Percentiles rank a stretch among this genome's conserved stretches.
Conservation (phyloP, 2,888 invertebrate species). For the Asteroscopus sphinx region DNA sequence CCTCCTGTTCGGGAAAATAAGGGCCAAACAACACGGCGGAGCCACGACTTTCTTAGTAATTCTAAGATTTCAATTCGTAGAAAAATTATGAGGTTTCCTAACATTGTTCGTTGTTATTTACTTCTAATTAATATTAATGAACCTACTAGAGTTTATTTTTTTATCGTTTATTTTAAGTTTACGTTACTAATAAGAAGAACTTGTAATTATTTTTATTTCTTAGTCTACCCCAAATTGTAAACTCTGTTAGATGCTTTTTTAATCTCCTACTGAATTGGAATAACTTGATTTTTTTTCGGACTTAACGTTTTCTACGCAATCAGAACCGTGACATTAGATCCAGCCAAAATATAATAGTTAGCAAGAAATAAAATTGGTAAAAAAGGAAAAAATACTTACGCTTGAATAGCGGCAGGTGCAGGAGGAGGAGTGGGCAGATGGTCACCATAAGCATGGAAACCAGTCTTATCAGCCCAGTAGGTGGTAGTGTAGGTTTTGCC, state of each 20-base stretch:
- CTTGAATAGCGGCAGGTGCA: slow-evolving; percentile 77
- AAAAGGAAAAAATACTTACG: slow-evolving; percentile 79
- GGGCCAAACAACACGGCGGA: slow-evolving; percentile 38
- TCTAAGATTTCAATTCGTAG: slow-evolving; percentile 14
- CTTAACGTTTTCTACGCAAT: no score
- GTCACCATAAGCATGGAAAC: slow-evolving; percentile 84
- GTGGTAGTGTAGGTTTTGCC: slow-evolving; percentile 83
- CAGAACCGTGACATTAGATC: no score
- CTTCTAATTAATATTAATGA: slow-evolving; percentile 3
- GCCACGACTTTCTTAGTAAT: slow-evolving; percentile 11
- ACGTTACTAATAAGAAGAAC: no score
- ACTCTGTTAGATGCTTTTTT: no score
- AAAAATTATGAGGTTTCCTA: slow-evolving; percentile 17
- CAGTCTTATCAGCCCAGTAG: slow-evolving; percentile 85
- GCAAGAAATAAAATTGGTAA: no score
- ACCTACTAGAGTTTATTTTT: not conserved
- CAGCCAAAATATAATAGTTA: no score
- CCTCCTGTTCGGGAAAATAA: slow-evolving; percentile 54
- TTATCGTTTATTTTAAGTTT: no score
- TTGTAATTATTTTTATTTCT: no score
- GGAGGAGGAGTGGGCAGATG: slow-evolving; percentile 84
- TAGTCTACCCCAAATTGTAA: no score
- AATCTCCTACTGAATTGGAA: no score
- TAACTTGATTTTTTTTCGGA: no score
- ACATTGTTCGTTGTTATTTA: slow-evolving; percentile 1